Conservation (phyloP, 2,113 vertebrate species). For the Notothenia rossii region DNA sequence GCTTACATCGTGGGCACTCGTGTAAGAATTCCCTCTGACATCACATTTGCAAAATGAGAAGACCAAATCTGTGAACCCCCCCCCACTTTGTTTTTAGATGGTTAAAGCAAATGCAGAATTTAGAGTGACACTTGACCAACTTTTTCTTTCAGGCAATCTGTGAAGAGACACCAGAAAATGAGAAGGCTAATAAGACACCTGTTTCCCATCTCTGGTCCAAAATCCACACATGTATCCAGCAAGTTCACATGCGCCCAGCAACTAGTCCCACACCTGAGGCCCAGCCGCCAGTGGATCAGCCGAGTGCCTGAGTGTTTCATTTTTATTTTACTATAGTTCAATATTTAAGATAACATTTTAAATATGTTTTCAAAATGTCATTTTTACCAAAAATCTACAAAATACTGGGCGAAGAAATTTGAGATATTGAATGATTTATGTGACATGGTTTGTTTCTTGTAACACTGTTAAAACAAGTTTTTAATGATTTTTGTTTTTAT, state of each 20-base stretch:
- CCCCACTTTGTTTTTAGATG: background rate
- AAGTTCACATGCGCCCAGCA: too few relatives aligned
- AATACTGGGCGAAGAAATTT: background rate
- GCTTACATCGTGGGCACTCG: accelerated
- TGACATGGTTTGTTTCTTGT: background rate
- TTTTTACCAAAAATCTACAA: background rate
- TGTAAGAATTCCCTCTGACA: slow-evolving; percentile 32
- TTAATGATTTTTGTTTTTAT: background rate
- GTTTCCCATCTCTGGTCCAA: background rate
- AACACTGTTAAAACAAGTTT: background rate
- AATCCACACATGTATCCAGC: accelerated
- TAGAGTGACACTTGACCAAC: background rate
- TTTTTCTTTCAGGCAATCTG: slow-evolving; percentile 50
- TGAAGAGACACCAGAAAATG: accelerated
- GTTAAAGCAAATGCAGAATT: background rate
- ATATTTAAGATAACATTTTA: background rate
- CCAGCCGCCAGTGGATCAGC: background rate
- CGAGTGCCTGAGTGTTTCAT: background rate
- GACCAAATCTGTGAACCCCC: background rate
- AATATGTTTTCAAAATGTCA: background rate
- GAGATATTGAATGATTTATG: background rate
- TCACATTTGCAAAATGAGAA: background rate
- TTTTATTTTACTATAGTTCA: background rate
- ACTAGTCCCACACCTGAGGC: background rate
- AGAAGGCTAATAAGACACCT: accelerated